A percentile compares a stretch with the other conserved stretches of the same genome.
Conservation (phyloP, 2,113 vertebrate genomes). For the Oryzias woworae region DNA sequence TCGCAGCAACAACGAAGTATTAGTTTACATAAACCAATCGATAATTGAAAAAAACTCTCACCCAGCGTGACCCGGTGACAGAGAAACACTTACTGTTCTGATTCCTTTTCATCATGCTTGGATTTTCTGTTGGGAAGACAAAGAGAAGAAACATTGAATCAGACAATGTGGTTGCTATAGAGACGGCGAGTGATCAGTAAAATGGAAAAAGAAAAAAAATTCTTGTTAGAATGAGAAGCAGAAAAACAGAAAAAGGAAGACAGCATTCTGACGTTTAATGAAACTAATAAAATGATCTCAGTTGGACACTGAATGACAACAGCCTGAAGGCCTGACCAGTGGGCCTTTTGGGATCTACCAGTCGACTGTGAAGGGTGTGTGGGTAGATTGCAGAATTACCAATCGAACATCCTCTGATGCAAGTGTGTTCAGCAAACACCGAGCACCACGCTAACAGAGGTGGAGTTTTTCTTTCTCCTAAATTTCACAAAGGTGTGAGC, state of each 20-base stretch:
- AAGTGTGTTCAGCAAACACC: no score
- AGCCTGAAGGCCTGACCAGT: no score
- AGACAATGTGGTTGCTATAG: not conserved
- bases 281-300: conserved; percentile 26
- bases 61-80: not conserved
- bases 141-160: conserved; percentile 16
- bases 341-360: no score
- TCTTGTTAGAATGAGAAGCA: conserved; percentile 4
- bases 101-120: conserved; percentile 89
- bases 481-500: no score
- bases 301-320: conserved; percentile 13
- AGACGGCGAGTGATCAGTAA: not conserved
- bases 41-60: not conserved
- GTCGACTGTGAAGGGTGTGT: no score
- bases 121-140: conserved; percentile 82
- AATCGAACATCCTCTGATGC: no score
- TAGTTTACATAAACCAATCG: not conserved
- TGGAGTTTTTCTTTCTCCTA: no score
- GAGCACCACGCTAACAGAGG: no score
- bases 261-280: conserved; percentile 15
- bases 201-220: not conserved
- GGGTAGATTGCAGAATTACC: no score
- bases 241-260: not conserved
- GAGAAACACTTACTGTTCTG: conserved; percentile 82
- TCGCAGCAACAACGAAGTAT: conserved; percentile 1